Evolutionary conservation across 2,888 invertebrate species (phyloP).

Genomic region (Yponomeuta plumbellus): DNA sequence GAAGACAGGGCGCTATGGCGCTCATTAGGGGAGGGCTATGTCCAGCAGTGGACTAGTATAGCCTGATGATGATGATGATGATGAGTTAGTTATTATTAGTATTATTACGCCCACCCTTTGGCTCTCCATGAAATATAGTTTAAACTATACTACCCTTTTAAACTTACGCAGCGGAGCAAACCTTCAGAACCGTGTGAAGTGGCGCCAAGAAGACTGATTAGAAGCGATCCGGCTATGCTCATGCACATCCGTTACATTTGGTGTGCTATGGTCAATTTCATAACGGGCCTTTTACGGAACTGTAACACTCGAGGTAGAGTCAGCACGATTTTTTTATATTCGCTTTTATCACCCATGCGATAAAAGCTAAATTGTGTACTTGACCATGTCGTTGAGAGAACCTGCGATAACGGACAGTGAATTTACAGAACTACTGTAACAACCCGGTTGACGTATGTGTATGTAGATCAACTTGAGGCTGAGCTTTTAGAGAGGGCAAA

Average conservation of each 20-base stretch:
- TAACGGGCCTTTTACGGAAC: conserved; percentile 45
- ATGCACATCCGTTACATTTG: conserved; percentile 39
- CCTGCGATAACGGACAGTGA: conserved; percentile 42
- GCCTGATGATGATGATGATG: no score
- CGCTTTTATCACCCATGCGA: not conserved
- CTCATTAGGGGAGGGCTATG: no score
- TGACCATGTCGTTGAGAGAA: not conserved
- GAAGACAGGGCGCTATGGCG: no score
- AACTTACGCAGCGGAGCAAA: no score
- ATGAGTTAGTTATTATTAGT: no score
- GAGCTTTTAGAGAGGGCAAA: not conserved
- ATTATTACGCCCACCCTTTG: no score
- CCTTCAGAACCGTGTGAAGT: not conserved
- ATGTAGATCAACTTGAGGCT: conserved; percentile 7
- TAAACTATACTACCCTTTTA: no score
- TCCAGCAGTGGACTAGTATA: no score
- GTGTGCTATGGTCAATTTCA: conserved; percentile 51
- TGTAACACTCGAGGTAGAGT: conserved; percentile 26
- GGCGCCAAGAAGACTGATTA: conserved; percentile 8
- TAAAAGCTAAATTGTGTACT: not conserved
- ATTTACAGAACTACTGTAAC: conserved; percentile 35
- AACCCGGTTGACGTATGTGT: conserved; percentile 1
- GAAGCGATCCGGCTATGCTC: conserved; percentile 34
- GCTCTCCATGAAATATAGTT: no score
- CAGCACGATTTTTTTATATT: not conserved